Evolutionary conservation across 1,140 invertebrate species (phyloP), one percentile per base, ranked within the genome.

Genomic region (Aleiodes sp.): DNA sequence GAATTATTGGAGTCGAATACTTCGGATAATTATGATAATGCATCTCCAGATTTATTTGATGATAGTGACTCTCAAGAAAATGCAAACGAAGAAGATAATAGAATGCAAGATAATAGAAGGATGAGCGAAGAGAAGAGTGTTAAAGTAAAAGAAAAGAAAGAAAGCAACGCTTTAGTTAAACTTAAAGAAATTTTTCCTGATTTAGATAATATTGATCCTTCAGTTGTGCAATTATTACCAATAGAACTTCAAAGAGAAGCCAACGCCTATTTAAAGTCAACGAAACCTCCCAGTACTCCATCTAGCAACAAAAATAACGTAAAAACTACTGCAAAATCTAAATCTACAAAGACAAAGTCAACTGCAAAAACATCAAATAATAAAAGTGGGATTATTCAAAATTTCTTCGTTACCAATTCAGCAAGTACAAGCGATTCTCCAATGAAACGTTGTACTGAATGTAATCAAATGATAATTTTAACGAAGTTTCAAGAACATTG

Each of bases 401-500:
- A 62, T 21, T 68, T 68, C 16, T 52, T 68, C 7, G 41, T 62
- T 1, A 68, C 43, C 29, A 61, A 62, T 35, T 33, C 66, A 4
- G n/a, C n/a, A 7, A 39, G 29, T 37, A n/a, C 9, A 19, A 56
- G n/a, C 33, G 31, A 68, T 52, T 46, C 66, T 10, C 12, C 35
- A n/a, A 68, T 46, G 57, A 68, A 62, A 35, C 24, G 84, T 52
- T 94, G 92, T 79, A 7, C 78, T 1, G 87, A 92, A 74, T 94
- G 92, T 77, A 85, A 88, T 66, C 88, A 89, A 75, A 87, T 82
- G 73, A 86, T 94, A 31, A 77, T 84, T 26, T 14, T 82, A n/a
- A 82, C 84, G 4, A 90, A 90, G 68, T 87, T 90, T 76, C 68
- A 79, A 10, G 89, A 91, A 75, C 92, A 94, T 80, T 80, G 87